Evolutionary conservation across 2,113 vertebrate genomes (phyloP).

Genomic region (Gasterosteus nipponicus): DNA sequence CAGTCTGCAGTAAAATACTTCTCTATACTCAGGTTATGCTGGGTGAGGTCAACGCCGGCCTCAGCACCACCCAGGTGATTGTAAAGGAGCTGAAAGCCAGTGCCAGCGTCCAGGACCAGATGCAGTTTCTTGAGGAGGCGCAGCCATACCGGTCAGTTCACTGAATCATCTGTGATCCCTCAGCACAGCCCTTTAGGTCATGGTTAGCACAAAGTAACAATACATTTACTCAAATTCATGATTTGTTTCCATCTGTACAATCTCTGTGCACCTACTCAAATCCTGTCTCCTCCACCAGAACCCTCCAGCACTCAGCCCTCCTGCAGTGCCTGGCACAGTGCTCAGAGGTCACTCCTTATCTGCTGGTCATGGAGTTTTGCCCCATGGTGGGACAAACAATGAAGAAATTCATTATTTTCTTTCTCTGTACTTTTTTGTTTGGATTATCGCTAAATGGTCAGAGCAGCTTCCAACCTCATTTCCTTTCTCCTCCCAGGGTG

Average conservation of each 20-base stretch:
- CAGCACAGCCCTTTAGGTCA: background rate
- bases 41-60: conserved; percentile 90
- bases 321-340: conserved; percentile 96
- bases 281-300: conserved; percentile 73
- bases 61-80: conserved; percentile 91
- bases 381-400: conserved; percentile 87
- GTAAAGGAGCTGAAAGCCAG: conserved; percentile 96
- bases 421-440: background rate
- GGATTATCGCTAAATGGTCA: background rate
- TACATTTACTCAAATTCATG: background rate
- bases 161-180: background rate
- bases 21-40: conserved; percentile 86
- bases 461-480: background rate
- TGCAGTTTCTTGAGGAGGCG: conserved; percentile 93
- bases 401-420: background rate
- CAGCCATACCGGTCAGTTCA: conserved; percentile 89
- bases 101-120: conserved; percentile 94
- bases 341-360: conserved; percentile 93
- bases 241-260: background rate
- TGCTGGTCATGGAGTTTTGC: conserved; percentile 98
- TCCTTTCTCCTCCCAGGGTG: conserved; percentile 82
- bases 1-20: background rate
- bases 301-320: conserved; percentile 92
- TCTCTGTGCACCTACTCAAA: background rate
- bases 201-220: background rate